These are phyloP conservation scores for Formica aserva DNA, from an alignment of 2,888 invertebrate genomes.

Conservation along the genomic window DNA sequence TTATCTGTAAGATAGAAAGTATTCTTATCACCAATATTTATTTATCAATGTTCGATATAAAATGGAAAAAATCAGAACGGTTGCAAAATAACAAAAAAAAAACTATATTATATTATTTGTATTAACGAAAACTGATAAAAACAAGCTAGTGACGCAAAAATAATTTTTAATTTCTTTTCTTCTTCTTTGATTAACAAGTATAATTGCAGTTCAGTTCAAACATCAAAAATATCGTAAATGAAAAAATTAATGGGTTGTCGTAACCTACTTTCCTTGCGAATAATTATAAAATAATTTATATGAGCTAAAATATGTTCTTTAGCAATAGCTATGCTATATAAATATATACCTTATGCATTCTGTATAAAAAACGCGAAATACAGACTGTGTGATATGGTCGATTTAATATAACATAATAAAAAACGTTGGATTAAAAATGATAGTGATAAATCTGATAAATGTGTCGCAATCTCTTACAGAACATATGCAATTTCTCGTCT, in stretches of 20 bases:
- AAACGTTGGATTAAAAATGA: not conserved
- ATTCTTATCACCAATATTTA: not conserved
- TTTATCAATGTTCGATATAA: not conserved
- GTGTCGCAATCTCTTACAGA: not conserved
- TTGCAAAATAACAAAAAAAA: not conserved
- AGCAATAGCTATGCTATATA: not conserved
- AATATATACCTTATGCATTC: not conserved
- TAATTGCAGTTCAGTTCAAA: not conserved
- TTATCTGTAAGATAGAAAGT: constrained; percentile 58
- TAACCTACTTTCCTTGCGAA: not conserved
- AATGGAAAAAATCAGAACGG: not conserved
- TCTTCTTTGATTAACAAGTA: not conserved
- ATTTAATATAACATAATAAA: not conserved
- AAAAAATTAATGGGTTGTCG: not conserved
- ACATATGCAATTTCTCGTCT: not conserved
- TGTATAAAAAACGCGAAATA: not conserved
- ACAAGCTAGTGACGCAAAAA: not conserved
- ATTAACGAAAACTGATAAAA: not conserved
- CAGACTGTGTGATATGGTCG: not conserved
- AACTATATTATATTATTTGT: not conserved
- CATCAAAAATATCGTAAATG: not conserved
- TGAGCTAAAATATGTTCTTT: not conserved
- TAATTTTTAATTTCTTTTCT: not conserved
- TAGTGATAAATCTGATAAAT: constrained; percentile 15
- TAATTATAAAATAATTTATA: not conserved